These are phyloP conservation scores for Microctonus hyperodae DNA, from an alignment of 2,888 invertebrate species.

Conservation along the genomic window DNA sequence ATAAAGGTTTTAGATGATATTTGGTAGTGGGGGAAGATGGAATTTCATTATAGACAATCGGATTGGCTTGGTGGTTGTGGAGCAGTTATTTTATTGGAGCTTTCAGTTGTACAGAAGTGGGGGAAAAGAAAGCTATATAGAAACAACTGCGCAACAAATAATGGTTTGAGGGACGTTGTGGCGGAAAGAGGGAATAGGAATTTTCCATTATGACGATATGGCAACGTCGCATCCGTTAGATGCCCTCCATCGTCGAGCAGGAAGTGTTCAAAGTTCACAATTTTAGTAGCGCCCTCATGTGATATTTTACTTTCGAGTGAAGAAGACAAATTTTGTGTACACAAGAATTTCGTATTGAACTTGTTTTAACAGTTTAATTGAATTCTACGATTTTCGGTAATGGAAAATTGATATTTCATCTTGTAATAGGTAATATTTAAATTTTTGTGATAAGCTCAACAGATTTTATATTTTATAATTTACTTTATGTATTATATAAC, in stretches of 20 bases:
- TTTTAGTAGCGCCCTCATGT: constrained; percentile 27
- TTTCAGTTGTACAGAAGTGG: constrained; percentile 29
- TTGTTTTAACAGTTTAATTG: neutral
- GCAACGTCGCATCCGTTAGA: constrained; percentile 33
- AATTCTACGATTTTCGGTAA: neutral
- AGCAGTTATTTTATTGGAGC: neutral
- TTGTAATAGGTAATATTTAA: too few species aligned
- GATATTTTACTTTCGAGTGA: neutral
- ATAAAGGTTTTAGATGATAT: neutral
- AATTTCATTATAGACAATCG: constrained; percentile 27
- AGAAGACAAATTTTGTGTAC: neutral
- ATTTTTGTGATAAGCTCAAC: too few species aligned
- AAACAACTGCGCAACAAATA: neutral
- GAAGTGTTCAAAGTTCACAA: constrained; percentile 18
- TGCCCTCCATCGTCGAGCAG: constrained; percentile 11
- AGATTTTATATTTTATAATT: too few species aligned
- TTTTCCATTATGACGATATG: constrained; percentile 56
- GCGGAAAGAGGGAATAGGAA: constrained; percentile 52
- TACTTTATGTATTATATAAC: too few species aligned
- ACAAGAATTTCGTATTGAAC: too few species aligned
- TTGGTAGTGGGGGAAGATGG: constrained; percentile 44
- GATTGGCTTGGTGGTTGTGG: constrained; percentile 39
- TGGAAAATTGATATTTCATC: neutral
- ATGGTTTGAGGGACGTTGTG: constrained; percentile 35
- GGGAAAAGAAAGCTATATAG: neutral